Evolutionary conservation across 53 echinoderm and acorn worm species (phyloP), one percentile per base, ranked within the genome.

Genomic region (Luidia sarsii): DNA sequence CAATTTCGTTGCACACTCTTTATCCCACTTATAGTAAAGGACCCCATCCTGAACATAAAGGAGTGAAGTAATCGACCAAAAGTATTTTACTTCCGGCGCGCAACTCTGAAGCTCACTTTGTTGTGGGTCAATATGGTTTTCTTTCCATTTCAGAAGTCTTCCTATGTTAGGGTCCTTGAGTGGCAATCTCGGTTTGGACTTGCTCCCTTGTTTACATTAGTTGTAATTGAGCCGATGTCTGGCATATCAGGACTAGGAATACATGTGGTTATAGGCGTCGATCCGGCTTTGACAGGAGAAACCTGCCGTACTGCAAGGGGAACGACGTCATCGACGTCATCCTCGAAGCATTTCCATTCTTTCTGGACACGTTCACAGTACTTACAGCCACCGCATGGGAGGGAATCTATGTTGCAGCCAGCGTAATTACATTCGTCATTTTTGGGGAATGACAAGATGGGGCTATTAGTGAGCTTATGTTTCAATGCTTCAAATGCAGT

Each of bases 321-420:
- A 18, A 19, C 13, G 15, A 67, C 67, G 46, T 24, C 61, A 71
- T 85, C 68, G 33, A 75, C 85, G 31, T 65, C 54, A 16, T 67
- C 64, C 13, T 48, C 33, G n/a, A 56, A 80, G 27, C 48, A 25
- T 9, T 69, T 61, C 80, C 81, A 87, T 24, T 57, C 39, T 3
- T 11, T 2, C 21, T 79, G 89, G 39, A 59, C 48, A 13, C 41
- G 50, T 0, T 35, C 2, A 20, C 84, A 84, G 1, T 33, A 31
- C 0, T 45, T 64, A 21, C 84, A 85, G 4, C 89, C 89, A n/a
- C 85, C 81, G 33, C 89, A 86, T 0, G 86, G 86, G 50, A 90
- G 67, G 9, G 71, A 19, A 3, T 39, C 8, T 0, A 69, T 41
- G 23, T 4, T 41, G 23, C 64, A 41, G 3, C 75, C 77, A 6